Evolutionary conservation across 2,888 invertebrate genomes (phyloP).

Genomic region (Neuroscelio doddi): DNA sequence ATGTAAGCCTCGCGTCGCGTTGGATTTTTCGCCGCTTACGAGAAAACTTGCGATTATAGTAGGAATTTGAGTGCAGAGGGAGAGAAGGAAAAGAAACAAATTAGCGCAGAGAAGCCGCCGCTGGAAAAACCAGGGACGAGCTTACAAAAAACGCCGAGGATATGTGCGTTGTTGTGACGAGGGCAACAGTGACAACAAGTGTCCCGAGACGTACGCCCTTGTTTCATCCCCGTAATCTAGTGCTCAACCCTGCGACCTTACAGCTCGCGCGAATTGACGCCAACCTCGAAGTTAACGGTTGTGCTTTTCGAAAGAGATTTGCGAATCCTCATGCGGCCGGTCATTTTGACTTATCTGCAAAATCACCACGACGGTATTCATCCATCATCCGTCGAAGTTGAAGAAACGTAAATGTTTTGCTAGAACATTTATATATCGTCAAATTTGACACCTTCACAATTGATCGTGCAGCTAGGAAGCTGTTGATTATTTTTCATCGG

Average conservation of each 20-base stretch:
- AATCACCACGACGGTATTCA: not conserved
- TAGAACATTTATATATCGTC: too few relatives aligned
- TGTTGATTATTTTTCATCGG: too few relatives aligned
- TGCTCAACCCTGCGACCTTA: conserved; percentile 18
- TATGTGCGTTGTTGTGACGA: conserved; percentile 25
- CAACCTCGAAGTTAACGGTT: conserved; percentile 4
- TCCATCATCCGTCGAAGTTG: not conserved
- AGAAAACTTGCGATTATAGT: not conserved
- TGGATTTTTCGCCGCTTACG: conserved; percentile 22
- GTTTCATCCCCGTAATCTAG: not conserved
- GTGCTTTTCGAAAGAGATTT: too few relatives aligned
- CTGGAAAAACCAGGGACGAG: not conserved
- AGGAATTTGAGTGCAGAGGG: not conserved
- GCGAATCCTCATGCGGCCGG: too few relatives aligned
- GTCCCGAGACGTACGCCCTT: conserved; percentile 45
- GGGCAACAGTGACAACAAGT: conserved; percentile 54
- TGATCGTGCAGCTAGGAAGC: too few relatives aligned
- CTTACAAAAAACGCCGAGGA: not conserved
- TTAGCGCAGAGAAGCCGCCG: not conserved
- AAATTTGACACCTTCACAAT: too few relatives aligned
- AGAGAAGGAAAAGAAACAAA: not conserved
- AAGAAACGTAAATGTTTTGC: not conserved
- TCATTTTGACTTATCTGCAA: not conserved
- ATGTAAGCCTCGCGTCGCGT: conserved; percentile 45
- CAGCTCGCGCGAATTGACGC: conserved; percentile 9